Conservation (phyloP, 2,888 invertebrate genomes). For the Diploptera punctata region DNA sequence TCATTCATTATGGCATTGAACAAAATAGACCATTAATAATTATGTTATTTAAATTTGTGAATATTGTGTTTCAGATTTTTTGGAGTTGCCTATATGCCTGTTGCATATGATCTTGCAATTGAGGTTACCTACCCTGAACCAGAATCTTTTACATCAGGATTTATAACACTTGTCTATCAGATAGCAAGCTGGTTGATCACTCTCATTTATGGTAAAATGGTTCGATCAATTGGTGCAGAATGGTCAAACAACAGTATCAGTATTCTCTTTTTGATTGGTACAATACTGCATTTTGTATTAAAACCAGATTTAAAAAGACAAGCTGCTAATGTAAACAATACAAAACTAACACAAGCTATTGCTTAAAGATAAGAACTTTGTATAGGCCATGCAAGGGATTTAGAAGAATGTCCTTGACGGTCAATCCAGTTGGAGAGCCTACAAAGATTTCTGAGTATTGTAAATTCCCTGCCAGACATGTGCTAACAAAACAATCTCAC, state of each 20-base stretch:
- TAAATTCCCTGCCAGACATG: too few relatives aligned
- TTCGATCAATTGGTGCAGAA: constrained; percentile 51
- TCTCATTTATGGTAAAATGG: constrained; percentile 47
- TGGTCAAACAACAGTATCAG: constrained; percentile 53
- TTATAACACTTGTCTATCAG: constrained; percentile 62
- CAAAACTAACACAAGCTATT: too few relatives aligned
- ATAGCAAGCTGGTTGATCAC: constrained; percentile 56
- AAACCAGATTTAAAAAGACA: constrained; percentile 82
- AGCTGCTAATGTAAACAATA: constrained; percentile 64
- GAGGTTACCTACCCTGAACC: too few relatives aligned
- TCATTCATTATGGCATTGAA: too few relatives aligned
- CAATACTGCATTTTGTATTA: constrained; percentile 58
- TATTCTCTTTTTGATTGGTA: constrained; percentile 56
- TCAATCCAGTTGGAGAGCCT: too few relatives aligned
- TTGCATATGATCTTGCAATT: constrained; percentile 68
- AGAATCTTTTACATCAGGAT: constrained; percentile 64
- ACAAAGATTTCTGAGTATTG: too few relatives aligned
- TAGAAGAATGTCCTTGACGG: too few relatives aligned
- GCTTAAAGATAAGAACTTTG: too few relatives aligned
- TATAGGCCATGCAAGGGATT: too few relatives aligned
- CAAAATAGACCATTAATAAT: too few relatives aligned
- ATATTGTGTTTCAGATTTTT: constrained; percentile 62
- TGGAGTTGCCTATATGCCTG: constrained; percentile 68
- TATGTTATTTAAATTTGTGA: too few relatives aligned
- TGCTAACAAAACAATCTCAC: too few relatives aligned